Evolutionary conservation across 2,113 vertebrate genomes (phyloP).

Genomic region (Desmodus rotundus): DNA sequence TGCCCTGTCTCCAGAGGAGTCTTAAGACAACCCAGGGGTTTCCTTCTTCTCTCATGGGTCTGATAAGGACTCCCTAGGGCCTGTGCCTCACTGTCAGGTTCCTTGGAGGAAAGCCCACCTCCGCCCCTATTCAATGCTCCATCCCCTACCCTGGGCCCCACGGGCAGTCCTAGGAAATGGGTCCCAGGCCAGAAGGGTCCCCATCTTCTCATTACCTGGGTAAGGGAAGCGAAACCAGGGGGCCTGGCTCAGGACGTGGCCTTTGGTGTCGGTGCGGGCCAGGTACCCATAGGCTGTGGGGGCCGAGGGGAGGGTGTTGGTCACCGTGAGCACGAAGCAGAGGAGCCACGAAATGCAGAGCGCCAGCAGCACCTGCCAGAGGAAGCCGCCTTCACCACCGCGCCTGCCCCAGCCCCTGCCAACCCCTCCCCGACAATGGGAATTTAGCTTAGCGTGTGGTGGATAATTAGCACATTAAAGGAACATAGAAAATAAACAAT

Average conservation of each 20-base stretch:
- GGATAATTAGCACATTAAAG: neutral
- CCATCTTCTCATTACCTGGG: slow-evolving; percentile 84
- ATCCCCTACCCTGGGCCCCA: neutral
- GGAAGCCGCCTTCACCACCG: neutral
- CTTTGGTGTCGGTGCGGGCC: slow-evolving; percentile 91
- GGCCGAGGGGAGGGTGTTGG: slow-evolving; percentile 82
- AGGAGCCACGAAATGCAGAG: slow-evolving; percentile 92
- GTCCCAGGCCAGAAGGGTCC: neutral
- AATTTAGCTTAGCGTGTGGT: neutral
- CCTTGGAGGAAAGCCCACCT: neutral
- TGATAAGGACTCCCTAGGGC: neutral
- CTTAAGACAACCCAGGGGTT: neutral
- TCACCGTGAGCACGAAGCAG: slow-evolving; percentile 88
- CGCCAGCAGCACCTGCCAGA: slow-evolving; percentile 89
- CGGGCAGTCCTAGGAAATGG: rapidly evolving
- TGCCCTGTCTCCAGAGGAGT: neutral
- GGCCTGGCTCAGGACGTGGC: slow-evolving; percentile 83
- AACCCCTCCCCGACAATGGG: neutral
- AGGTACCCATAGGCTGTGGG: slow-evolving; percentile 85
- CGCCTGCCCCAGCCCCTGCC: neutral
- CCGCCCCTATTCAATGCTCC: neutral
- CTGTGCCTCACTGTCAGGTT: neutral
- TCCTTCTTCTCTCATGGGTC: neutral
- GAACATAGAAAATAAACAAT: neutral
- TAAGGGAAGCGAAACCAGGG: slow-evolving; percentile 95